Evolutionary conservation across 2,113 vertebrate species (phyloP).

Genomic region (Myiozetetes cayanensis): DNA sequence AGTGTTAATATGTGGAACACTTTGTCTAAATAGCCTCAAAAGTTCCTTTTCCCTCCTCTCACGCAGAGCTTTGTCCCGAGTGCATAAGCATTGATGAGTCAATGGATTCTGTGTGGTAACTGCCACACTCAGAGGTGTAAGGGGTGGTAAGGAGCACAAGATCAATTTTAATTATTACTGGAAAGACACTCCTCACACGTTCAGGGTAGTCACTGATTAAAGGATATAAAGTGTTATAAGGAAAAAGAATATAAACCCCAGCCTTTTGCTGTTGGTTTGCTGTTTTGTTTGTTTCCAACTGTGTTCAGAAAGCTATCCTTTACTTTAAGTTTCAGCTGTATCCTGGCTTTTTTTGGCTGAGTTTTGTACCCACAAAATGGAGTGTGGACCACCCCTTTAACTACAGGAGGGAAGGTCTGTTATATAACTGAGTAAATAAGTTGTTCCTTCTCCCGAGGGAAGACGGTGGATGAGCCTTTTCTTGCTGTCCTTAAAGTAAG

Average conservation of each 20-base stretch:
- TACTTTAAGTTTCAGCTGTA: neutral
- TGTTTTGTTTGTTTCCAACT: neutral
- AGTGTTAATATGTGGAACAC: fast-evolving
- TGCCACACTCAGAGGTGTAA: neutral
- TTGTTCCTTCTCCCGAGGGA: neutral
- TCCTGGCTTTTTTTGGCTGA: neutral
- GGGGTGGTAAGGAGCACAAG: neutral
- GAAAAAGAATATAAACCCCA: fast-evolving
- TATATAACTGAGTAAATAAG: neutral
- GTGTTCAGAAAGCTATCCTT: neutral
- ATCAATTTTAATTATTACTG: neutral
- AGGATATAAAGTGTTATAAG: neutral
- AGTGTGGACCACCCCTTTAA: neutral
- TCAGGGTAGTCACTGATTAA: neutral
- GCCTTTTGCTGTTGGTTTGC: neutral
- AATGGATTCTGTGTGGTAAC: neutral
- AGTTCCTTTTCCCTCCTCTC: neutral
- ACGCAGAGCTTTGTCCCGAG: neutral
- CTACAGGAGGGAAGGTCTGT: neutral
- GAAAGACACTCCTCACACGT: neutral
- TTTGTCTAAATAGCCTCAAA: neutral
- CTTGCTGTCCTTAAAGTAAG: neutral
- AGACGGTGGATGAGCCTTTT: neutral
- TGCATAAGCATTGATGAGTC: neutral
- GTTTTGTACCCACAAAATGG: neutral